phyloP scores from a whole-genome alignment of 92 coral and sea anemone genomes.

The Heliopora coerulea region DNA sequence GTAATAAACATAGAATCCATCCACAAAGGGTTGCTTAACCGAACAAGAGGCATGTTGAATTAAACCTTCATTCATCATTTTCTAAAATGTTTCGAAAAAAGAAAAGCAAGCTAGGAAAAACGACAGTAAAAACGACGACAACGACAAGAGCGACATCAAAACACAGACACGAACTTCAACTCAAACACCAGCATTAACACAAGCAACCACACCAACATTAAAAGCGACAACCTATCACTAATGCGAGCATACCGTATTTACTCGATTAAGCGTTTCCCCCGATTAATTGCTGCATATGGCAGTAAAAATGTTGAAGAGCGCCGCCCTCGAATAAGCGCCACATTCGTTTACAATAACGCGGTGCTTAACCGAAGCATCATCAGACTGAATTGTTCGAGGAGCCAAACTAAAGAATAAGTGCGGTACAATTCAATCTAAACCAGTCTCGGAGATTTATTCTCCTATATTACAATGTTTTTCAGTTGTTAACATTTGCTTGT shows the following conservation, averaged over 20 bases:
- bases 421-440: too few relatives aligned
- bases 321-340: slow-evolving; percentile 78
- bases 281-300: too few relatives aligned
- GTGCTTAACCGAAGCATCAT: slow-evolving; percentile 3
- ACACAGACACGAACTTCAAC: background rate
- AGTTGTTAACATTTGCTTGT: too few relatives aligned
- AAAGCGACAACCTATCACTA: background rate
- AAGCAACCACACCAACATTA: background rate
- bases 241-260: too few relatives aligned
- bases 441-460: too few relatives aligned
- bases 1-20: slow-evolving; percentile 78
- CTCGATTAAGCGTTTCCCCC: too few relatives aligned
- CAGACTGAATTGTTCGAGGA: background rate
- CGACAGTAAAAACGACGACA: background rate
- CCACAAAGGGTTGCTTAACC: slow-evolving; percentile 66
- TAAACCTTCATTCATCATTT: slow-evolving; percentile 75
- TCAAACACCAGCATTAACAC: background rate
- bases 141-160: background rate
- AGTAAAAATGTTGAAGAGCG: slow-evolving; percentile 38
- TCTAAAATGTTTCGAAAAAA: slow-evolving; percentile 50
- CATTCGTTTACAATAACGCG: slow-evolving; percentile 14
- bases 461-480: too few relatives aligned
- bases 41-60: slow-evolving; percentile 90
- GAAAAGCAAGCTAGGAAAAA: background rate
- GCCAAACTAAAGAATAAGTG: too few relatives aligned